Evolutionary conservation across 2,797 vertebrate species (phyloP).

Genomic region (Loriculus beryllinus): DNA sequence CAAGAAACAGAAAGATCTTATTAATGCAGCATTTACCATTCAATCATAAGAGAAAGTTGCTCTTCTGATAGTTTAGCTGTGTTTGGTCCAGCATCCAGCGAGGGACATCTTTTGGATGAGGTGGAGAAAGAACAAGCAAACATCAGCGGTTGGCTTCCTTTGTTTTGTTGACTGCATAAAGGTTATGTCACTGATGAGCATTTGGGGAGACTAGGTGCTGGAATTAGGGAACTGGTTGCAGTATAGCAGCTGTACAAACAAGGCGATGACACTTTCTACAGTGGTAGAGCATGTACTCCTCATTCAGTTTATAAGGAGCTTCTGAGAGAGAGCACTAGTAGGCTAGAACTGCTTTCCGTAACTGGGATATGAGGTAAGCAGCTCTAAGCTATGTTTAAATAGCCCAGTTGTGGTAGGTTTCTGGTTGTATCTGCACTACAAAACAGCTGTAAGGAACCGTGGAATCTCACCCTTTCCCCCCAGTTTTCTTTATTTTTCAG

Average conservation of each 20-base stretch:
- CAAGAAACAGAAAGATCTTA: background rate
- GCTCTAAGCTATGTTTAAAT: background rate
- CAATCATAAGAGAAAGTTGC: background rate
- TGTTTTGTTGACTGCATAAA: background rate
- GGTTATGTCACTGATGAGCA: background rate
- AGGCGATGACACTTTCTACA: background rate
- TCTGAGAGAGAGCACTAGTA: background rate
- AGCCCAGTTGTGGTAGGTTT: background rate
- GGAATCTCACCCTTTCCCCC: background rate
- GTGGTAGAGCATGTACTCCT: background rate
- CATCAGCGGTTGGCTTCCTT: background rate
- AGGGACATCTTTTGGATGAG: rapidly evolving
- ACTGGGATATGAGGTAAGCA: background rate
- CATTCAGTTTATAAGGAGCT: background rate
- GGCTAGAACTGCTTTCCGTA: background rate
- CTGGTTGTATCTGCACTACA: background rate
- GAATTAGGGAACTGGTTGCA: background rate
- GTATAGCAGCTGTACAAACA: background rate
- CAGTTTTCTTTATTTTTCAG: background rate
- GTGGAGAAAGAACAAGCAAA: background rate
- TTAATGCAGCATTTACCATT: background rate
- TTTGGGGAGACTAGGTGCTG: background rate
- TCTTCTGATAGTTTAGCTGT: background rate
- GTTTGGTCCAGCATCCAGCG: background rate
- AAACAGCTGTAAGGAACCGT: background rate